Percentiles rank a stretch among this genome's conserved stretches.
Evolutionary conservation across 2,797 vertebrate genomes (phyloP).

Genomic region (Hoplostethus atlanticus): DNA sequence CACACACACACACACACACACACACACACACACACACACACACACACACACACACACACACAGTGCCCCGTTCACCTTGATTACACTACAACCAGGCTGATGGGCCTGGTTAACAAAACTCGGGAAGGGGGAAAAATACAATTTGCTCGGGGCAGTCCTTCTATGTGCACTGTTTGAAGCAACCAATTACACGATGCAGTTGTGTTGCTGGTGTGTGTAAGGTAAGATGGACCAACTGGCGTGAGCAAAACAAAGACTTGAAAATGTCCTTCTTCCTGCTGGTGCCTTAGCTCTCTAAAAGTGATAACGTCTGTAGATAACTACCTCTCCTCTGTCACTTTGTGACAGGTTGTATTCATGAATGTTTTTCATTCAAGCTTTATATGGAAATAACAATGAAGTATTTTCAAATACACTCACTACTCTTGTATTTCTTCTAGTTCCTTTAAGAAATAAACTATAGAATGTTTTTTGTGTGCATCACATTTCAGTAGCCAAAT

Average conservation of each 20-base stretch:
- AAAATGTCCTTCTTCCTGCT: constrained; percentile 23
- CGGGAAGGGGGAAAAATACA: constrained; percentile 56
- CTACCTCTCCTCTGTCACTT: too few relatives aligned
- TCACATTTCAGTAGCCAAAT: background rate
- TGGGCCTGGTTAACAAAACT: constrained; percentile 56
- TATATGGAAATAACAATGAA: too few relatives aligned
- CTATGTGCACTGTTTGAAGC: constrained; percentile 55
- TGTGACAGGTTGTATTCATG: background rate
- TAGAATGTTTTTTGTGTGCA: background rate
- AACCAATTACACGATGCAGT: constrained; percentile 59
- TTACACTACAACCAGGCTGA: constrained; percentile 39
- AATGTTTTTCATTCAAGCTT: background rate
- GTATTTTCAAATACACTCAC: background rate
- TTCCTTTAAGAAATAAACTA: constrained; percentile 4
- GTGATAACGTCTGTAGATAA: background rate
- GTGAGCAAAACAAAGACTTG: constrained; percentile 48
- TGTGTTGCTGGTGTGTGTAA: constrained; percentile 54
- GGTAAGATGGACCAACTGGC: constrained; percentile 41
- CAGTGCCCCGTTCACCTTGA: constrained; percentile 31
- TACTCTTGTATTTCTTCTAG: background rate
- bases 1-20: background rate
- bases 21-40: constrained; percentile 16
- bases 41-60: constrained; percentile 14
- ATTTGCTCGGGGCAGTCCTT: constrained; percentile 59
- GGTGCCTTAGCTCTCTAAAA: background rate